Percentiles rank a stretch among this genome's conserved stretches.
phyloP scores from a whole-genome alignment of 2,113 vertebrate genomes.

The Neodontobutis hainanensis region DNA sequence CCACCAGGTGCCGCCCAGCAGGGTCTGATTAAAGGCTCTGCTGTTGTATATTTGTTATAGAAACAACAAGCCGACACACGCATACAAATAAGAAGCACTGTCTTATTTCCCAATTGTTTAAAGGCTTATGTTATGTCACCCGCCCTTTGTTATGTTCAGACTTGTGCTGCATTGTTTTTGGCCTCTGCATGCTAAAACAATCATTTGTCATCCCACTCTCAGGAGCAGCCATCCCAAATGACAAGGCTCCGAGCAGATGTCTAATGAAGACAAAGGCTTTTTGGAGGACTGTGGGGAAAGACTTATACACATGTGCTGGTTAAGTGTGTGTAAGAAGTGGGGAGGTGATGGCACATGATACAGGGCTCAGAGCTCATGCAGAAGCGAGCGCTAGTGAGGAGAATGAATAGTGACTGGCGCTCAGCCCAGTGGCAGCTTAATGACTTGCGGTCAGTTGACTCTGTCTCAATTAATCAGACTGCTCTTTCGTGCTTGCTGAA shows the following conservation, averaged over 20 bases:
- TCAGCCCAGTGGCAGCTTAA: constrained; percentile 75
- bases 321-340: constrained; percentile 53
- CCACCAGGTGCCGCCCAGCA: too few species aligned
- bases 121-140: constrained; percentile 15
- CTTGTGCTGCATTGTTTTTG: constrained; percentile 22
- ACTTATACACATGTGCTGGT: constrained; percentile 49
- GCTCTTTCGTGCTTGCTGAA: constrained; percentile 57
- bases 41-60: neutral
- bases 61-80: neutral
- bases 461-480: constrained; percentile 79
- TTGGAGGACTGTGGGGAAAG: constrained; percentile 45
- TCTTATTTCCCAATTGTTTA: constrained; percentile 12
- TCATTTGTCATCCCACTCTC: constrained; percentile 50
- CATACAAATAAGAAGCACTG: neutral
- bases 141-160: constrained; percentile 19
- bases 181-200: constrained; percentile 26
- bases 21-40: too few species aligned
- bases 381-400: constrained; percentile 51
- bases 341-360: constrained; percentile 60
- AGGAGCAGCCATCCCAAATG: constrained; percentile 40
- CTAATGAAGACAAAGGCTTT: constrained; percentile 67
- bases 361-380: constrained; percentile 44
- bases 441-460: constrained; percentile 78
- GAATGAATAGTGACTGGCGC: constrained; percentile 75
- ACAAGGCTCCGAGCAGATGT: constrained; percentile 41